These are phyloP conservation scores for Egretta garzetta DNA, from an alignment of 2,113 vertebrate genomes.

Conservation along the genomic window DNA sequence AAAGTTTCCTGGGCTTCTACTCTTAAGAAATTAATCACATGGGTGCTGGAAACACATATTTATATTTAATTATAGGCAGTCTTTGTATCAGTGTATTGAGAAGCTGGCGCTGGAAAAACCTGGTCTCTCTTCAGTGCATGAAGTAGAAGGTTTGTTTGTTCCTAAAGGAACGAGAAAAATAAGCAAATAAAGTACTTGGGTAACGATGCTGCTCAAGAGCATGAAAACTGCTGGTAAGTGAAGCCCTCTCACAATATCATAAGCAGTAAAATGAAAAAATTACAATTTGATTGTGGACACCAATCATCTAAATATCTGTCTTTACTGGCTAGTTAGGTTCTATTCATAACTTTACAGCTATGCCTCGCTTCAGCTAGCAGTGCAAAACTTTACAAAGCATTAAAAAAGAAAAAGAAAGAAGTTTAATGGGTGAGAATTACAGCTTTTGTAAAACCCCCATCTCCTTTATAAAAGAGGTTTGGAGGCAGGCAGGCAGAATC, in stretches of 20 bases:
- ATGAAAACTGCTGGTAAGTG: not conserved
- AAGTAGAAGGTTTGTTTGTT: not conserved
- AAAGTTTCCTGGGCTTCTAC: not conserved
- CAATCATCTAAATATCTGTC: not conserved
- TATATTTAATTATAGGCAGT: slow-evolving; percentile 1
- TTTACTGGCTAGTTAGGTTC: not conserved
- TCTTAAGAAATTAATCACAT: not conserved
- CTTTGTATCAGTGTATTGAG: not conserved
- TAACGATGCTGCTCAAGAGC: not conserved
- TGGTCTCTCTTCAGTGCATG: not conserved
- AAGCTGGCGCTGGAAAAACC: not conserved
- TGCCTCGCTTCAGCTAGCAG: not conserved
- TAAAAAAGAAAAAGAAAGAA: not conserved
- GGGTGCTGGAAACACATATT: not conserved
- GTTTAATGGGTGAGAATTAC: not conserved
- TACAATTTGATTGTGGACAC: not conserved
- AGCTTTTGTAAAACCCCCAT: not conserved
- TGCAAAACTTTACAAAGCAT: not conserved
- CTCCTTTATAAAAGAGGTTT: not conserved
- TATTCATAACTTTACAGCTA: not conserved
- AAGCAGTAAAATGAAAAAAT: not conserved
- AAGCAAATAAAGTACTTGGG: not conserved
- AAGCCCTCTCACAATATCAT: not conserved
- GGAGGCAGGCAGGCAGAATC: not conserved
- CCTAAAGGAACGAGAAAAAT: not conserved